Conservation (phyloP, 2,113 vertebrate species). For the Lonchura striata region DNA sequence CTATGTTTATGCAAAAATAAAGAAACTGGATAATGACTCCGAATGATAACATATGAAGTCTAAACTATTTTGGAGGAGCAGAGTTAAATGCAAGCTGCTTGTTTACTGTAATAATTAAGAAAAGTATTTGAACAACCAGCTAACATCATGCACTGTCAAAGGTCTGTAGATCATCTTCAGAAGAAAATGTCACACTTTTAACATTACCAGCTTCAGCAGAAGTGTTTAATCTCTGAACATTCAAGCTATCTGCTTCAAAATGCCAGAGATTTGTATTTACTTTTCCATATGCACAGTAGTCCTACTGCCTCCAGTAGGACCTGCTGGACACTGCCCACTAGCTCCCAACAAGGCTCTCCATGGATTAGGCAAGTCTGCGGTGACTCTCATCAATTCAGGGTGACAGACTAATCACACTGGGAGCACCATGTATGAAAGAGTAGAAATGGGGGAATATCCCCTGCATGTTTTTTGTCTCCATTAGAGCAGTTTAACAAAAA, state of each 20-base stretch:
- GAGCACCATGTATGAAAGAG: background rate
- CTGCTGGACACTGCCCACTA: background rate
- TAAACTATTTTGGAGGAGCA: background rate
- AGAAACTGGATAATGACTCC: background rate
- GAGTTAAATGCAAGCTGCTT: background rate
- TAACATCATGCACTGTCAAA: background rate
- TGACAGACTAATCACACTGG: slow-evolving; percentile 32
- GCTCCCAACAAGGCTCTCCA: background rate
- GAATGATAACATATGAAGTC: background rate
- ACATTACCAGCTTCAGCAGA: background rate
- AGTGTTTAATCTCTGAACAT: background rate
- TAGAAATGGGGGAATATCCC: background rate
- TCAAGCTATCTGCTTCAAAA: background rate
- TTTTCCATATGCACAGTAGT: background rate
- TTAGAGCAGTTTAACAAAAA: slow-evolving; percentile 65
- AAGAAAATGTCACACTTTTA: background rate
- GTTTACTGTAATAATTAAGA: slow-evolving; percentile 6
- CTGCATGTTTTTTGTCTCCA: slow-evolving; percentile 51
- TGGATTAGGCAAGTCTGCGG: background rate
- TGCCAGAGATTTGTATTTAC: background rate
- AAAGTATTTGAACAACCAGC: background rate
- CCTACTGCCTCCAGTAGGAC: background rate
- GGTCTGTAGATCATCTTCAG: background rate
- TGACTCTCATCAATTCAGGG: slow-evolving; percentile 21
- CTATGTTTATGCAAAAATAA: background rate